Evolutionary conservation across 2,797 vertebrate genomes (phyloP).

Genomic region (Crax fasciolata): DNA sequence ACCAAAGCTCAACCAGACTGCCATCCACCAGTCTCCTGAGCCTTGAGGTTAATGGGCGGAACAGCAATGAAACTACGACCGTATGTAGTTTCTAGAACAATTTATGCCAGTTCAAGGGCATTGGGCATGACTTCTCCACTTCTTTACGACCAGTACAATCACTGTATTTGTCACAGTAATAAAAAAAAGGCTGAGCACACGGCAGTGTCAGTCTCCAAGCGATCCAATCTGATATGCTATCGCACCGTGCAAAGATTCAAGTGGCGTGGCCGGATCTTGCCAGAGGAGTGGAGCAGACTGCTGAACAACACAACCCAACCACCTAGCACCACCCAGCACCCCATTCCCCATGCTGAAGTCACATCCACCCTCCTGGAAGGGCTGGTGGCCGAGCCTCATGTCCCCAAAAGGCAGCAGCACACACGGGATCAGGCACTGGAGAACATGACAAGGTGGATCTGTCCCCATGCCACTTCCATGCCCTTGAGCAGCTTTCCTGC

Average conservation of each 20-base stretch:
- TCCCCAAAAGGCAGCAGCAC: accelerated
- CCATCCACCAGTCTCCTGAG: background rate
- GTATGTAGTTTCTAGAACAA: background rate
- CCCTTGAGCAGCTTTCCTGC: background rate
- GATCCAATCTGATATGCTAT: background rate
- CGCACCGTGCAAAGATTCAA: background rate
- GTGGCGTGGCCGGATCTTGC: accelerated
- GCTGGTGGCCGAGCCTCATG: accelerated
- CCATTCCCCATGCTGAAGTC: background rate
- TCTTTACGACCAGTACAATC: background rate
- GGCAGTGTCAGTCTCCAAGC: background rate
- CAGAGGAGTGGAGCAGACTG: background rate
- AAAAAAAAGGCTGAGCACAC: background rate
- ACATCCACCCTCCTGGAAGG: background rate
- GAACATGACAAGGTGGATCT: background rate
- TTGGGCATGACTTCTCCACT: background rate
- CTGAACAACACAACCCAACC: background rate
- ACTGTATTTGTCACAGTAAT: background rate
- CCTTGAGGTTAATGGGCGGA: background rate
- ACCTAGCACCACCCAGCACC: background rate
- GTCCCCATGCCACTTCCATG: accelerated
- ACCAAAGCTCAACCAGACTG: background rate
- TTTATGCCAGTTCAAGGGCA: background rate
- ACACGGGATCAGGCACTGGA: background rate
- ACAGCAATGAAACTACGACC: background rate